phyloP scores from a whole-genome alignment of 2,113 vertebrate genomes.

The Rissa tridactyla region DNA sequence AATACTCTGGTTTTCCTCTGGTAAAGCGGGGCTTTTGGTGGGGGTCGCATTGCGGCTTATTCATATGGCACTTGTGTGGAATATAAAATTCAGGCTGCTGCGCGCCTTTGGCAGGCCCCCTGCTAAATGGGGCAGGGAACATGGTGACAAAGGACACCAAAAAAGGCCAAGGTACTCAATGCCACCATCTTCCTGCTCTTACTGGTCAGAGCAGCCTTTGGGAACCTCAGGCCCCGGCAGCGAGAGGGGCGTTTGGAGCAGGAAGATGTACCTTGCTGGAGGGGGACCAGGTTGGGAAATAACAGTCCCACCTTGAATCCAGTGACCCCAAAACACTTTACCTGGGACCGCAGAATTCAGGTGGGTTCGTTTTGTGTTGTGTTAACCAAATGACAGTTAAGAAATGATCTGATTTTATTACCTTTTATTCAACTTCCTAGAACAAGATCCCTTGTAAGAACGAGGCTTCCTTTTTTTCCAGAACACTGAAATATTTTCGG shows the following conservation, averaged over 20 bases:
- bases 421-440: background rate
- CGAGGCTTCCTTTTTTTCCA: background rate
- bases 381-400: background rate
- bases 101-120: background rate
- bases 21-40: background rate
- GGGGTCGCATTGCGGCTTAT: background rate
- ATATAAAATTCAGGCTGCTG: background rate
- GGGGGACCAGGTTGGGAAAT: background rate
- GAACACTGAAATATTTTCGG: background rate
- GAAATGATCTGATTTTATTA: background rate
- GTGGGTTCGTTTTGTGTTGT: background rate
- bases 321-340: background rate
- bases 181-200: background rate
- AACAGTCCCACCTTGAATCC: background rate
- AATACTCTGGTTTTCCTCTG: background rate
- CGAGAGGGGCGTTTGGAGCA: background rate
- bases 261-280: background rate
- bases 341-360: background rate
- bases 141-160: background rate
- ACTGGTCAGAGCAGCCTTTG: background rate
- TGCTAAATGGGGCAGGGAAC: background rate
- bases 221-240: background rate
- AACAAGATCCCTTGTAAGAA: background rate
- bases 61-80: rapidly evolving
- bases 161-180: background rate